A percentile compares a stretch with the other conserved stretches of the same genome.
phyloP scores from a whole-genome alignment of 2,797 vertebrate species.

The Thalassophryne amazonica region DNA sequence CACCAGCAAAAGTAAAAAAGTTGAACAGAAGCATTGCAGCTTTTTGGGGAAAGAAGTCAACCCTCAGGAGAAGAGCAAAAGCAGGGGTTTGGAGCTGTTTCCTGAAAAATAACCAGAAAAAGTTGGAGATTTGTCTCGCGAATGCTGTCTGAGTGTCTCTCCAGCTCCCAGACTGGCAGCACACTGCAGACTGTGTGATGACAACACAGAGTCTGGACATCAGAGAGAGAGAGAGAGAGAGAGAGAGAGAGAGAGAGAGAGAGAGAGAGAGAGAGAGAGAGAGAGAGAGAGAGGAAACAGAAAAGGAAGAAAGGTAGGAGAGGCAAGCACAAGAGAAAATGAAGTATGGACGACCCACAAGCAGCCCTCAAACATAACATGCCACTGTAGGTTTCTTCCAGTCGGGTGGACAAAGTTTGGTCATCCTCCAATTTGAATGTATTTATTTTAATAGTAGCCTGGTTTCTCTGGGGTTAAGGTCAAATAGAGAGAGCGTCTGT shows the following conservation, averaged over 20 bases:
- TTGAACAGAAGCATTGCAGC: slow-evolving; percentile 53
- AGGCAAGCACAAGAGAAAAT: background rate
- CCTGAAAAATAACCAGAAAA: background rate
- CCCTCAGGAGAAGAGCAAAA: background rate
- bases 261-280: background rate
- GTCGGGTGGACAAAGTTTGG: too few relatives aligned
- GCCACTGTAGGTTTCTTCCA: too few relatives aligned
- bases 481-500: too few relatives aligned
- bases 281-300: background rate
- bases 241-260: background rate
- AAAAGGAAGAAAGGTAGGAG: slow-evolving; percentile 17
- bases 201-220: slow-evolving; percentile 15
- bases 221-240: too few relatives aligned
- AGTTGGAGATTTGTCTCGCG: slow-evolving; percentile 3
- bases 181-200: slow-evolving; percentile 42
- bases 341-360: background rate
- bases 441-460: too few relatives aligned
- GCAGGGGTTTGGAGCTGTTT: slow-evolving; percentile 10
- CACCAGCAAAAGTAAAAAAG: slow-evolving; percentile 63
- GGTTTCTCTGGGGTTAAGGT: too few relatives aligned
- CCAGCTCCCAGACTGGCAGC: slow-evolving; percentile 59
- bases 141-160: slow-evolving; percentile 54
- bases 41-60: background rate
- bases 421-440: too few relatives aligned
- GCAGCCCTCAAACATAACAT: too few relatives aligned